Base-by-base conservation (phyloP, 2,888 invertebrate species). In the Cryptophagus acutangulus region DNA sequence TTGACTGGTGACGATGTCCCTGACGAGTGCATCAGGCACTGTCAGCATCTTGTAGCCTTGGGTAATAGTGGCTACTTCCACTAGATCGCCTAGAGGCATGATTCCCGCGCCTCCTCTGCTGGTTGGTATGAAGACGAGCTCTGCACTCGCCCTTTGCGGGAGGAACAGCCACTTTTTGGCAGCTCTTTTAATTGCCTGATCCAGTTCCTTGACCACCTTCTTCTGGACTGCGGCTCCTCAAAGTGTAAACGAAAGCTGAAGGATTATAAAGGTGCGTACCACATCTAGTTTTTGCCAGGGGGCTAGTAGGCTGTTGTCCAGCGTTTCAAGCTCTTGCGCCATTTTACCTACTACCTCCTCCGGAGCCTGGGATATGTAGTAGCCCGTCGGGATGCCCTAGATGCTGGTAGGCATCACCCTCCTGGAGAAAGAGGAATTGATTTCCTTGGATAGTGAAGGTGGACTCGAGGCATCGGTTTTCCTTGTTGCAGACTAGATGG, bases 161-260 rank as follows among this genome's bases (percentile, higher is more conserved):
- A 64, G 51, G 38, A 56, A 36, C 29, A 64, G 35, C 62, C 61
- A 63, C 1, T n/a, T 6, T 17, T 62, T 62, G 0, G 41, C 40
- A 1, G 36, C 6, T 15, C 20, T 45, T 28, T 54, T 59, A 9
- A 61, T 33, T 0, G 17, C 15, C 3, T 40, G 46, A 41, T 63
- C 63, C n/a, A 53, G 51, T 12, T 17, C 26, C 15, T 34, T 46
- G 2, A 63, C 38, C 0, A 48, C 39, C 1, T 33, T 42, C 17
- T 62, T 62, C 15, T 46, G 38, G 1, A 62, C 50, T 1, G 43
- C 31, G 9, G 49, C 46, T 1, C 59, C 57, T 10, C 59, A 36
- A 14, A 64, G 46, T 9, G 54, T 45, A 31, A 60, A 63, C 20
- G 54, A 51, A 1, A 61, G 33, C 10, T 57, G 46, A 2, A 63